Conservation (phyloP, 2,888 invertebrate genomes). For the Drosophila mimetica region DNA sequence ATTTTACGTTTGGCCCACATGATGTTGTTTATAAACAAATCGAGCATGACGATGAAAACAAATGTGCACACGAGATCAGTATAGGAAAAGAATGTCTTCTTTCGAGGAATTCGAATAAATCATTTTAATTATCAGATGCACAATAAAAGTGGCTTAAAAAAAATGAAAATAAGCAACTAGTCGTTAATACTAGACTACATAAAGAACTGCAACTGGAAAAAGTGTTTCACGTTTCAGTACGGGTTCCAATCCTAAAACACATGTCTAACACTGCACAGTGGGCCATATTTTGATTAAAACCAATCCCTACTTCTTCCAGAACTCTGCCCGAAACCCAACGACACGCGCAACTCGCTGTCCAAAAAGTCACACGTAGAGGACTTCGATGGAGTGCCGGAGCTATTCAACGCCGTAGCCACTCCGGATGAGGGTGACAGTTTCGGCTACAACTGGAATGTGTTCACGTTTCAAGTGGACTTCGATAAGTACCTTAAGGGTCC, state of each 20-base stretch:
- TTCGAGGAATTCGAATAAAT: constrained; percentile 13
- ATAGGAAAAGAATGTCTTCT: constrained; percentile 21
- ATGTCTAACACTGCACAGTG: too few relatives aligned
- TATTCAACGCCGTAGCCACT: constrained; percentile 91
- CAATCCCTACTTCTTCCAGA: constrained; percentile 86
- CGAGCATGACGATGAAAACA: constrained; percentile 36
- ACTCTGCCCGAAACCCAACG: constrained; percentile 94
- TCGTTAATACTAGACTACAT: neutral
- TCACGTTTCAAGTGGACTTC: constrained; percentile 91
- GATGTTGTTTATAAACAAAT: constrained; percentile 41
- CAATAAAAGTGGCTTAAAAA: neutral
- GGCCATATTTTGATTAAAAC: too few relatives aligned
- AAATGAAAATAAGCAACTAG: neutral
- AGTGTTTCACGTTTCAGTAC: neutral
- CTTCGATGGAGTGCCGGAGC: constrained; percentile 91
- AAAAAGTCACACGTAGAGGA: constrained; percentile 94
- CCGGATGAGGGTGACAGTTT: constrained; percentile 86
- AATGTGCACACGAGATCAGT: constrained; percentile 28
- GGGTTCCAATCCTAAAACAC: too few relatives aligned
- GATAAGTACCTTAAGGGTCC: constrained; percentile 88
- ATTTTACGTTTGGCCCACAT: constrained; percentile 15
- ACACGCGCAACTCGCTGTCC: constrained; percentile 89
- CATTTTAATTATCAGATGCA: constrained; percentile 17
- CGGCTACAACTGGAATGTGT: constrained; percentile 92
- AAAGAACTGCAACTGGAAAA: neutral